Evolutionary conservation across 2,113 vertebrate species (phyloP), one percentile per base, ranked within the genome.

Genomic region (Hiodon alosoides): DNA sequence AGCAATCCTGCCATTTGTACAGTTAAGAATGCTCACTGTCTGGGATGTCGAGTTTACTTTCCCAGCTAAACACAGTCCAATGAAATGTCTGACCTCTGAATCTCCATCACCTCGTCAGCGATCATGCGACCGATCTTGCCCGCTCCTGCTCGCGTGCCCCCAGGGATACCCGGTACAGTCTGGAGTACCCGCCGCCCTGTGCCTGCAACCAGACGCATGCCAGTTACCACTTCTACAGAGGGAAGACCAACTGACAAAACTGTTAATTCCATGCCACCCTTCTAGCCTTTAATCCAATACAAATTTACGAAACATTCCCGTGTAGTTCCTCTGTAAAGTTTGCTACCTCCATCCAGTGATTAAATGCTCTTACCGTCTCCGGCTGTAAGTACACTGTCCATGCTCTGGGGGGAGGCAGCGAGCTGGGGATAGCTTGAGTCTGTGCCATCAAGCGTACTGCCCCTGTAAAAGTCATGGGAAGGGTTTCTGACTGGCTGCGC

Each of bases 121-220:
- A 99, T 99, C 95, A 98, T 99, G 74, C 97, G 94, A 9, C 97
- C 97, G 61, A 99, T 98, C 90, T 99, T 98, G 62, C 97, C 97
- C 2, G 97, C 97, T 79, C 97, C 97, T 0, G 97, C 94, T 85
- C 95, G 91, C 1, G 97, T 98, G 78, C 97, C 97, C 8, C 96
- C 97, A 9, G 97, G 96, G 85, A 98, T 97, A 74, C 97, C 97
- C 2, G 97, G 97, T 53, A 98, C 95, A 7, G 93, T 92, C 77
- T 97, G 96, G 78, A 97, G 90, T 16, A 90, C 88, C 77, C 95
- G 91, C 84, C 95, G 94, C 3, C 93, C 93, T 73, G 92, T 94
- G 71, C 95, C 96, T 96, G 83, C 48, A 80, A 83, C 72, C 50
- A 65, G 14, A 66, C 0, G 8, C n/a, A 64, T 2, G 50, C 7